These are phyloP conservation scores for Corythaixoides concolor DNA, from an alignment of 2,113 vertebrate genomes.

Conservation along the genomic window DNA sequence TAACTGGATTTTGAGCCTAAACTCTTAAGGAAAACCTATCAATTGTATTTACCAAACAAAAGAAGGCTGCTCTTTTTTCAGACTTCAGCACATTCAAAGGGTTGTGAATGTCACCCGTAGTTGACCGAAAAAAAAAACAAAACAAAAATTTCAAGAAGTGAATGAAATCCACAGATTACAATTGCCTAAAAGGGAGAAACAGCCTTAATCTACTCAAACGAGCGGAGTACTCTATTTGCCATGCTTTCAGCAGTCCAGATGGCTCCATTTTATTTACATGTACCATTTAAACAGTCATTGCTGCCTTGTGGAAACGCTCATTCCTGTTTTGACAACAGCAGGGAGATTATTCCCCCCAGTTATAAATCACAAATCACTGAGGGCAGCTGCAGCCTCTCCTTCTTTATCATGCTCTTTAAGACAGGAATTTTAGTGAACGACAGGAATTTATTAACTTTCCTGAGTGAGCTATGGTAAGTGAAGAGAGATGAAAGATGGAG, in stretches of 20 bases:
- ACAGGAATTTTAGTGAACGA: not conserved
- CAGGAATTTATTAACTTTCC: not conserved
- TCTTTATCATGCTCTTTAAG: not conserved
- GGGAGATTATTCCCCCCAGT: not conserved
- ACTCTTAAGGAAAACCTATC: not conserved
- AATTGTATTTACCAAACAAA: not conserved
- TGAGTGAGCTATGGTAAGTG: not conserved
- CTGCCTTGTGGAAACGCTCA: not conserved
- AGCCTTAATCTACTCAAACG: not conserved
- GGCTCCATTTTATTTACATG: not conserved
- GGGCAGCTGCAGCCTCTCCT: not conserved
- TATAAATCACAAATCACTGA: not conserved
- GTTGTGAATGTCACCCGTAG: not conserved
- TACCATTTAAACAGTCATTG: not conserved
- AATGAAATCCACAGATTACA: not conserved
- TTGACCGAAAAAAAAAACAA: not conserved
- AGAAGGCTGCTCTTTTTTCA: accelerated
- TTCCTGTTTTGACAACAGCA: not conserved
- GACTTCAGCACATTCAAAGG: not conserved
- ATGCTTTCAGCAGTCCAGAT: not conserved
- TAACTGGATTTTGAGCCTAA: not conserved
- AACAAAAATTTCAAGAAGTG: not conserved
- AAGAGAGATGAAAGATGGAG: not conserved
- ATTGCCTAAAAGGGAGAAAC: not conserved
- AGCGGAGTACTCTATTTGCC: not conserved